Conservation (phyloP, 2,888 invertebrate genomes). For the Cephus rjabovi region DNA sequence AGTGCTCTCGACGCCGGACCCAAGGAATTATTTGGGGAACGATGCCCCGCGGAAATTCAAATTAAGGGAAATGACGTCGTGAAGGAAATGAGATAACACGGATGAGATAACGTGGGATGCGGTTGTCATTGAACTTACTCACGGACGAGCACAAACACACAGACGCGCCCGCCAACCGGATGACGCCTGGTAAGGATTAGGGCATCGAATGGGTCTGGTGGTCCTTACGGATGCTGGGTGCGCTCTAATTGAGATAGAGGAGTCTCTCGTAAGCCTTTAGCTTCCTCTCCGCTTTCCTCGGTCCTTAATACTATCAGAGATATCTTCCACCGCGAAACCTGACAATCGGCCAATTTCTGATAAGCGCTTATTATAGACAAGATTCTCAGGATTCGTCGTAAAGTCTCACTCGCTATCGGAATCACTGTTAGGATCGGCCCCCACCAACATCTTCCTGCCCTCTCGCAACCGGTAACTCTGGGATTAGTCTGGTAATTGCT, state of each 20-base stretch:
- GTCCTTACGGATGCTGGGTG: not conserved
- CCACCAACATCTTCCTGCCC: not conserved
- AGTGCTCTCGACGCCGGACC: not conserved
- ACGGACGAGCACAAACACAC: not conserved
- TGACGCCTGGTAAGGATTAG: not conserved
- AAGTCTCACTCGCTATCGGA: slow-evolving; percentile 16
- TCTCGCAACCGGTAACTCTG: slow-evolving; percentile 17
- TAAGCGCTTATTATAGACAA: slow-evolving; percentile 41
- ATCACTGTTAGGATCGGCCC: not conserved
- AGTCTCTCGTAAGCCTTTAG: slow-evolving; percentile 9
- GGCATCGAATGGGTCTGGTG: slow-evolving; percentile 13
- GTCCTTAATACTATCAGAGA: slow-evolving; percentile 16
- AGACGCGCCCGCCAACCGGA: not conserved
- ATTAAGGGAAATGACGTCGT: slow-evolving; percentile 52
- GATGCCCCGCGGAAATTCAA: slow-evolving; percentile 53
- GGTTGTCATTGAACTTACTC: slow-evolving; percentile 12
- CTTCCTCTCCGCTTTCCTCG: slow-evolving; percentile 35
- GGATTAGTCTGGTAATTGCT: slow-evolving; percentile 50
- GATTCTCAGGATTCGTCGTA: slow-evolving; percentile 28
- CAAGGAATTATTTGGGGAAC: slow-evolving; percentile 49
- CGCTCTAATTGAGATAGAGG: slow-evolving; percentile 49
- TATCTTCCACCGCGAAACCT: not conserved
- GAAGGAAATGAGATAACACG: slow-evolving; percentile 40
- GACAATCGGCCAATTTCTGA: slow-evolving; percentile 40
- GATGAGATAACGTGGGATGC: slow-evolving; percentile 30